Conservation (phyloP, 2,888 invertebrate species). For the Stramonita haemastoma region DNA sequence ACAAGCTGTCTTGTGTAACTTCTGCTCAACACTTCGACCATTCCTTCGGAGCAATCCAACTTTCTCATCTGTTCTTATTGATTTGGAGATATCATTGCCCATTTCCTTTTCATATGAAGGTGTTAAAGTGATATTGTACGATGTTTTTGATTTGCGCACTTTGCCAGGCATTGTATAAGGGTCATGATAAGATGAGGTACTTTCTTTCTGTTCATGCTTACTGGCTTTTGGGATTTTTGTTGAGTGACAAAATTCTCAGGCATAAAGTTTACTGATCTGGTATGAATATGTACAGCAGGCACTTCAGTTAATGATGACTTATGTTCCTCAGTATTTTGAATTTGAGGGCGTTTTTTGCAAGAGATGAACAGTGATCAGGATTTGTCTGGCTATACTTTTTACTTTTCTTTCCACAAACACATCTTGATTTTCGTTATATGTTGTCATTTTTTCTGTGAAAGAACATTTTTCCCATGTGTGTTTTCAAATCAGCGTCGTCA, state of each 20-base stretch:
- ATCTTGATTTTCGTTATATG: not conserved
- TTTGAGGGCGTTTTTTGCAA: not conserved
- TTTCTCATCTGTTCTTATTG: not conserved
- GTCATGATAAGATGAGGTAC: not conserved
- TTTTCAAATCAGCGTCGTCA: not conserved
- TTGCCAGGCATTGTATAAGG: not conserved
- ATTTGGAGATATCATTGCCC: not conserved
- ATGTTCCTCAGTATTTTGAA: not conserved
- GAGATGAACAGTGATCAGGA: not conserved
- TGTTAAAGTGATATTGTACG: not conserved
- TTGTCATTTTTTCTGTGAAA: not conserved
- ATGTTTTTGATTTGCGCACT: not conserved
- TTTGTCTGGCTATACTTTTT: not conserved
- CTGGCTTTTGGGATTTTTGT: not conserved
- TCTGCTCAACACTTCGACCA: too few relatives aligned
- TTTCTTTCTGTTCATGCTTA: too few relatives aligned
- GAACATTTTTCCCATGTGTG: not conserved
- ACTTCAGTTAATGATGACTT: not conserved
- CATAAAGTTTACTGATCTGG: not conserved
- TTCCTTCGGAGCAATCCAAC: not conserved
- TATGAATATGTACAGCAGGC: not conserved
- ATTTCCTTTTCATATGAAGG: not conserved
- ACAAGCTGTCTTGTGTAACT: too few relatives aligned
- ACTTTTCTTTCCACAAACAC: not conserved
- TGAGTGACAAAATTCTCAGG: not conserved